Percentiles rank a stretch among this genome's conserved stretches.
These are phyloP conservation scores for Arenaria interpres DNA, from an alignment of 2,113 vertebrate species.

Conservation along the genomic window DNA sequence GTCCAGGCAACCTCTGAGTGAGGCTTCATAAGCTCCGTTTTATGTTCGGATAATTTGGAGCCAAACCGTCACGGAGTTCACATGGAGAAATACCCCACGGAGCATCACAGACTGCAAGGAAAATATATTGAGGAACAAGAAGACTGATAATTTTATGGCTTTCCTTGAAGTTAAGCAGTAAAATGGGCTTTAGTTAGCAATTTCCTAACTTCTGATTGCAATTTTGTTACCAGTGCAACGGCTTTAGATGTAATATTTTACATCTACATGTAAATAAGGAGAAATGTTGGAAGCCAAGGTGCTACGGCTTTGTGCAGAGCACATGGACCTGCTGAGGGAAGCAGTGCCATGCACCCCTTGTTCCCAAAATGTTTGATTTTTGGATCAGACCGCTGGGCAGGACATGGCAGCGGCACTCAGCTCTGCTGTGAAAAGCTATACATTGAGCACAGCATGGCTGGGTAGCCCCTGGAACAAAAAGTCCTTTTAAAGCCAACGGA, in stretches of 20 bases:
- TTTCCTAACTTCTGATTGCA: constrained; percentile 18
- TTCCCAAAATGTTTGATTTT: background rate
- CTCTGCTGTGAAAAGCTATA: background rate
- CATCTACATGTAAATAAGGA: background rate
- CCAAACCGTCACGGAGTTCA: constrained; percentile 48
- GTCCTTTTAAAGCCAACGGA: background rate
- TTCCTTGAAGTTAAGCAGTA: constrained; percentile 30
- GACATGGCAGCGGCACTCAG: background rate
- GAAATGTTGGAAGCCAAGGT: background rate
- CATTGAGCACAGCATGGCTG: background rate
- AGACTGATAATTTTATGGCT: constrained; percentile 56
- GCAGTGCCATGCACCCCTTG: background rate
- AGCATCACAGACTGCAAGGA: constrained; percentile 23
- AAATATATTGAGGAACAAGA: constrained; percentile 34
- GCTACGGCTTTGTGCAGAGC: background rate
- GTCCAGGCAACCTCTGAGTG: constrained; percentile 25
- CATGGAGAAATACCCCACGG: constrained; percentile 26
- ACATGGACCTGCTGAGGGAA: fast-evolving
- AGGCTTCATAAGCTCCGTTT: constrained; percentile 50
- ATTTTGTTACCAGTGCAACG: background rate
- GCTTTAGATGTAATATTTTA: background rate
- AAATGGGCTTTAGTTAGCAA: constrained; percentile 39
- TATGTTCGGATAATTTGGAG: constrained; percentile 46
- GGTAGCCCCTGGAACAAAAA: background rate
- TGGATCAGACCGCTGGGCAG: background rate